Base-by-base conservation (phyloP, 2,797 vertebrate genomes). In the Mustela erminea region DNA sequence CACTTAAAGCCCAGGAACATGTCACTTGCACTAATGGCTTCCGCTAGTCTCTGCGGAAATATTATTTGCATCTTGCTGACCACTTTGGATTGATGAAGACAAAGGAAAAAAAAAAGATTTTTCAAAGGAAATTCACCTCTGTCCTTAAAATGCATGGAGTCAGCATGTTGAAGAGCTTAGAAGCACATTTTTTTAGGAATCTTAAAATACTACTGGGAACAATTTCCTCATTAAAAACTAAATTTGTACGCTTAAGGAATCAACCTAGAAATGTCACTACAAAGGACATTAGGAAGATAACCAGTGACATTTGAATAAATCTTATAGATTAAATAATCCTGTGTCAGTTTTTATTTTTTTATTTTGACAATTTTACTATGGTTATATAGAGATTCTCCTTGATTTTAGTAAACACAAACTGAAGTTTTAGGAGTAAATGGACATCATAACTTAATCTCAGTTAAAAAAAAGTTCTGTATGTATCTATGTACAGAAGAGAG, bases 1-100 rank as follows among this genome's bases (percentile, higher is more conserved):
- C 86, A 97, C 96, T 98, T 97, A 97, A 93, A 78, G 68, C 83
- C 83, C 74, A 96, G 86, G 43, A 93, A 97, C 74, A 92, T 87
- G 64, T 96, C 29, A 78, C 20, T 90, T 64, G 21, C 38, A 38
- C 86, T 83, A 58, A 97, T 97, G 90, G 83, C 41, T 95, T 94
- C 62, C 32, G 0, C 41, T 96, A 7, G 32, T 72, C 81, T 95
- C 7, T 95, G 81, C 96, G 96, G 87, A 95, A 93, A 92, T 96
- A 78, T 62, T 90, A 78, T 64, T 92, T 97, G 58, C 72, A 96
- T 96, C 74, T 77, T 84, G 87, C 32, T 86, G 90, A 77, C 58
- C 80, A 32, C 38, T 85, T 90, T 95, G 93, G 64, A 60, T 58
- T 96, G 75, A 95, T 93, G 88, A 77, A 90, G 46, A 20, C 66